These are phyloP conservation scores for Eustalomyia histrio DNA, from an alignment of 2,888 invertebrate species.

Conservation along the genomic window DNA sequence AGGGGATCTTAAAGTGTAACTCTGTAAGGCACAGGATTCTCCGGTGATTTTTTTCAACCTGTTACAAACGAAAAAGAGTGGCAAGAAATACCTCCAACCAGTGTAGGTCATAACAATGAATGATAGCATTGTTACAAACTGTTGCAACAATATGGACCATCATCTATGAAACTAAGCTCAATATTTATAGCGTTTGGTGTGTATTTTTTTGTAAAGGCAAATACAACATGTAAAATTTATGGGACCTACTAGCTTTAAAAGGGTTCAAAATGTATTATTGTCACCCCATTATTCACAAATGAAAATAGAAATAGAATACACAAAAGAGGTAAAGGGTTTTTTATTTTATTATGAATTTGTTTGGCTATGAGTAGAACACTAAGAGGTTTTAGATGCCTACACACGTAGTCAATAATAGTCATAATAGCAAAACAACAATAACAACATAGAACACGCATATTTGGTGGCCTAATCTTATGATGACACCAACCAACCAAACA, in stretches of 20 bases:
- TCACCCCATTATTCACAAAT: slow-evolving; percentile 61
- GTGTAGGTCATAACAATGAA: slow-evolving; percentile 25
- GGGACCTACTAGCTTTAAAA: slow-evolving; percentile 61
- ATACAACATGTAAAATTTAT: slow-evolving; percentile 64
- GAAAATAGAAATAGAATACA: neutral
- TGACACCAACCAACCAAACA: slow-evolving; percentile 55
- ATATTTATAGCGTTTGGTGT: slow-evolving; percentile 56
- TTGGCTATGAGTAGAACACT: slow-evolving; percentile 18
- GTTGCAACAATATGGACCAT: slow-evolving; percentile 45
- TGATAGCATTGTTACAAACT: slow-evolving; percentile 51
- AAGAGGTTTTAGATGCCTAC: slow-evolving; percentile 27
- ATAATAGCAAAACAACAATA: slow-evolving; percentile 52
- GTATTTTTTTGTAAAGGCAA: slow-evolving; percentile 42
- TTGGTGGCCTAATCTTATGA: slow-evolving; percentile 65
- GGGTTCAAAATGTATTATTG: slow-evolving; percentile 65
- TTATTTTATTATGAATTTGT: slow-evolving; percentile 36
- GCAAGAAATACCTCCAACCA: neutral
- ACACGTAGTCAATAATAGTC: slow-evolving; percentile 64
- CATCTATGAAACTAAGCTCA: slow-evolving; percentile 44
- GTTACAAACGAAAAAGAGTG: neutral
- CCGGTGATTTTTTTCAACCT: neutral
- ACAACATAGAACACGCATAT: slow-evolving; percentile 44
- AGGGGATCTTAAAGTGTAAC: too few species aligned
- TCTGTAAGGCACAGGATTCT: too few species aligned
- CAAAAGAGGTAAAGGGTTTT: slow-evolving; percentile 32